Conservation (phyloP, 2,113 vertebrate species). For the Syngnathus scovelli region DNA sequence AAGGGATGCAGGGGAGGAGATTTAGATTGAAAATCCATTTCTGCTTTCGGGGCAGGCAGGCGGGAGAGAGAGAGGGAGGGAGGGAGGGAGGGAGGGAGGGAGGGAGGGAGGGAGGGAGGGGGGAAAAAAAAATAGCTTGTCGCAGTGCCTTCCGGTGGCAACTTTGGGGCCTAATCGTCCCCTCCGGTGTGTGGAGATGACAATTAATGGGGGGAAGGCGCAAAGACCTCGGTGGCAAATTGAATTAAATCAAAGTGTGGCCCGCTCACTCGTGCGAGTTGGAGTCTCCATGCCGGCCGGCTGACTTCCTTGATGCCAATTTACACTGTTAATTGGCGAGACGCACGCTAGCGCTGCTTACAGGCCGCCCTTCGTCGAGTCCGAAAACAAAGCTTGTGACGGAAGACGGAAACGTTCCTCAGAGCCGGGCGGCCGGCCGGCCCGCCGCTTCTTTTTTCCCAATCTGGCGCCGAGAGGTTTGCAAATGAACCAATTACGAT, state of each 20-base stretch:
- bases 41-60: slow-evolving; percentile 36
- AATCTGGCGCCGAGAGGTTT: slow-evolving; percentile 86
- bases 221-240: slow-evolving; percentile 65
- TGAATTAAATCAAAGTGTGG: slow-evolving; percentile 64
- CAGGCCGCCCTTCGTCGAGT: no score
- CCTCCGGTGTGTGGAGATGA: slow-evolving; percentile 58
- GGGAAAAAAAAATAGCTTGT: background rate
- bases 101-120: rapidly evolving
- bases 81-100: no score
- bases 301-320: slow-evolving; percentile 56
- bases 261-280: slow-evolving; percentile 40
- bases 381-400: no score
- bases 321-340: slow-evolving; percentile 52
- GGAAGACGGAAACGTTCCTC: slow-evolving; percentile 28
- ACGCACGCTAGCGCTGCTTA: slow-evolving; percentile 25
- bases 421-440: slow-evolving; percentile 23
- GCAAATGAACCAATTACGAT: slow-evolving; percentile 99
- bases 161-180: slow-evolving; percentile 65
- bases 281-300: slow-evolving; percentile 36
- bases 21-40: slow-evolving; percentile 71
- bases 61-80: background rate
- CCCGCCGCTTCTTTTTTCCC: slow-evolving; percentile 44
- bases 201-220: slow-evolving; percentile 63
- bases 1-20: slow-evolving; percentile 33
- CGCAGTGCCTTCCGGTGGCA: slow-evolving; percentile 25